Evolutionary conservation across 2,113 vertebrate genomes (phyloP).

Genomic region (Protobothrops mucrosquamatus): DNA sequence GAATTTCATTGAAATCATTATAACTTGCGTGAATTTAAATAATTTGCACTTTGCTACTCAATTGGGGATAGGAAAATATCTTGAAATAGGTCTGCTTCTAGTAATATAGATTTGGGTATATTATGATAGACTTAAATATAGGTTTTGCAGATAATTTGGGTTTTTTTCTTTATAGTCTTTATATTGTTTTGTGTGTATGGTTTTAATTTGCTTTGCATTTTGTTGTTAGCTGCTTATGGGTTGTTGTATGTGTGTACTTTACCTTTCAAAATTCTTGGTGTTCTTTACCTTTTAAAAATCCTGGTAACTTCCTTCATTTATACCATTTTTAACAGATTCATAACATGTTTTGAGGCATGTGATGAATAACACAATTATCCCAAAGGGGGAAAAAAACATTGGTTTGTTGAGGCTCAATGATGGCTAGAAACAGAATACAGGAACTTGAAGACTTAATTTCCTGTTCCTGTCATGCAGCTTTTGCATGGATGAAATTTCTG

Average conservation of each 20-base stretch:
- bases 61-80: neutral
- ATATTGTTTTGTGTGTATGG: neutral
- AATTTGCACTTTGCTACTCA: neutral
- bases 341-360: neutral
- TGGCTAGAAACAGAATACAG: constrained; percentile 56
- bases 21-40: neutral
- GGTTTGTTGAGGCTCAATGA: constrained; percentile 52
- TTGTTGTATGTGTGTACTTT: neutral
- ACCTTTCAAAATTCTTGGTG: neutral
- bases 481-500: constrained; percentile 50
- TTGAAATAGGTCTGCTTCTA: neutral
- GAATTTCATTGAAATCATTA: neutral
- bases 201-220: neutral
- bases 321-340: neutral
- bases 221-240: neutral
- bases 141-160: neutral
- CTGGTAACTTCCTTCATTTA: neutral
- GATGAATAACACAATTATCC: neutral
- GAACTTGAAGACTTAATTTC: constrained; percentile 65
- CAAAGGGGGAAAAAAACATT: neutral
- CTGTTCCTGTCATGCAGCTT: constrained; percentile 44
- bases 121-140: neutral
- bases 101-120: neutral
- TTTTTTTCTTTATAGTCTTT: neutral
- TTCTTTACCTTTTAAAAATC: neutral